Base-by-base conservation (phyloP, 1,140 invertebrate genomes). In the Phenacoccus solenopsis region DNA sequence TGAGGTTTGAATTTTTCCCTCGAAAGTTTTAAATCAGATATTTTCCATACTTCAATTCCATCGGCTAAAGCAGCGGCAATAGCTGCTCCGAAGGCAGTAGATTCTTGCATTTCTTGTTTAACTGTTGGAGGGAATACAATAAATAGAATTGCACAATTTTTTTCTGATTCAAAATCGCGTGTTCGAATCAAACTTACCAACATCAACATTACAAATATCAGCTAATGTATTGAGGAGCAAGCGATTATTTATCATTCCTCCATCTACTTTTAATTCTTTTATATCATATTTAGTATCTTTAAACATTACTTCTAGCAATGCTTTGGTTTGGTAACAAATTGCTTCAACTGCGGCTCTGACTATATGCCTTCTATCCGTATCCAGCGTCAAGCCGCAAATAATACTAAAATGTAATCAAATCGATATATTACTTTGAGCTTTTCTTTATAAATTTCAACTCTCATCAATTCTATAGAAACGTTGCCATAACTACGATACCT, bases 191-290 rank as follows among this genome's bases (percentile, higher is more conserved):
- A 75, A 86, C 86, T 84, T 75, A 89, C 88, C 87, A 57, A 95
- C 89, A 72, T 88, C 87, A 74, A 93, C 86, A 0, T 93, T 92
- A 56, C 88, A 84, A 32, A 96, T 80, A 79, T 98, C 93, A 0
- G 95, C 91, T 77, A 98, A 95, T 32, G 98, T 77, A 78, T 99
- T 96, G 89, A 98, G 94, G 1, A 99, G 82, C 2, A 94, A 80
- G 77, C 88, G 88, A 78, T 98, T 98, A 1, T 83, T 84, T 0
- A 91, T 90, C 88, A 98, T 87, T 75, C 89, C 92, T 0, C 97
- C 96, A 79, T 98, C 96, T 7, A 96, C 93, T 76, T 93, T 85
- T 0, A 98, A 80, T 74, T 89, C 89, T 4, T 85, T 85, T 38
- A 94, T 79, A 20, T 86, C 84, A 76, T 90, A 85, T n/a, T 90